These are phyloP conservation scores for Pedicia rivosa DNA, from an alignment of 2,888 invertebrate genomes.

Conservation along the genomic window DNA sequence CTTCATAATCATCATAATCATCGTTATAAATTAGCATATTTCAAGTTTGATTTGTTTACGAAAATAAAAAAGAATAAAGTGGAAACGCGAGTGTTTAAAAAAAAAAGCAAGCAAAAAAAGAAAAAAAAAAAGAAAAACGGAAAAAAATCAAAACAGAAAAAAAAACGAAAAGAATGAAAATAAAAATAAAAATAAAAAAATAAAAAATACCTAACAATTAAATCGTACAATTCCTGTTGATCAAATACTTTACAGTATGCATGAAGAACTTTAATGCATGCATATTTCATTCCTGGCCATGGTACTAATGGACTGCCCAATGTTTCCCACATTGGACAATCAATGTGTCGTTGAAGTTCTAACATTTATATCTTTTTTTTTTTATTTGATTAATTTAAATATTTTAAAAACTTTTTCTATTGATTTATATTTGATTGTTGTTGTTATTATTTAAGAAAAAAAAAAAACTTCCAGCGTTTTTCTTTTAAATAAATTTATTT, in stretches of 20 bases:
- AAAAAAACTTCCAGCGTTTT: not conserved
- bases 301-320: conserved; percentile 36
- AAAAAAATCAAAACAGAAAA: no score
- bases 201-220: conserved; percentile 51
- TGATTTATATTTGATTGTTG: not conserved
- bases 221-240: conserved; percentile 59
- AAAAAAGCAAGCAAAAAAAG: no score
- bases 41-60: no score
- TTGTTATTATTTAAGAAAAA: not conserved
- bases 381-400: conserved; percentile 9
- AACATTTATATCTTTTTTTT: conserved; percentile 35
- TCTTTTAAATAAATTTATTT: not conserved
- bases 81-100: no score
- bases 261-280: conserved; percentile 67
- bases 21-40: no score
- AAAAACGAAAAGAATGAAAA: not conserved
- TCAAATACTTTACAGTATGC: conserved; percentile 80
- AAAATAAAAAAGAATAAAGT: no score
- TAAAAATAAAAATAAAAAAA: not conserved
- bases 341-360: conserved; percentile 44
- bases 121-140: not conserved
- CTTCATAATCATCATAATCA: no score
- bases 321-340: conserved; percentile 43
- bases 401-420: not conserved
- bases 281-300: conserved; percentile 73